A percentile compares a stretch with the other conserved stretches of the same genome.
Conservation (phyloP, 2,113 vertebrate genomes). For the Orientallactaga bullata region DNA sequence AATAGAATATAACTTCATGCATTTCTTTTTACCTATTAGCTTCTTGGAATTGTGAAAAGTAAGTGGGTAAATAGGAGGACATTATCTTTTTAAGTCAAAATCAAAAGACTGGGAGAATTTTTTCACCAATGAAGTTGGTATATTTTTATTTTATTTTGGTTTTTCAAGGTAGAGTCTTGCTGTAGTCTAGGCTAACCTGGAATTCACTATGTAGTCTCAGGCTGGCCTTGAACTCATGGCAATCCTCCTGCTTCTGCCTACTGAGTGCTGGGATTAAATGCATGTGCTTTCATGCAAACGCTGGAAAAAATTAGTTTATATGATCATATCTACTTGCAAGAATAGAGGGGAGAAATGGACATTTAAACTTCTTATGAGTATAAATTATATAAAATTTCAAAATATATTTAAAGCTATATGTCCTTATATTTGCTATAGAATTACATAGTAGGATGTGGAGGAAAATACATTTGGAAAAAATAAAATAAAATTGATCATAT, state of each 20-base stretch:
- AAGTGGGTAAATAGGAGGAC: not conserved
- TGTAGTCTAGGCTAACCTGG: too few species aligned
- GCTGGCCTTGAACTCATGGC: too few species aligned
- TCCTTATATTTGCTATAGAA: not conserved
- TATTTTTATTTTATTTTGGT: too few species aligned
- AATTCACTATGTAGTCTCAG: too few species aligned
- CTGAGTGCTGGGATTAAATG: too few species aligned
- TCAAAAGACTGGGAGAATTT: slow-evolving; percentile 23
- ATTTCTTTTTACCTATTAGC: not conserved
- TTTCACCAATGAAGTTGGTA: not conserved
- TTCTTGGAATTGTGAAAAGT: slow-evolving; percentile 24
- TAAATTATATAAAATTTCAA: not conserved
- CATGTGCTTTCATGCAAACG: too few species aligned
- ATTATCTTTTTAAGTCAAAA: slow-evolving; percentile 38
- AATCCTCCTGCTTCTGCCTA: too few species aligned
- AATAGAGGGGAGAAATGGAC: not conserved
- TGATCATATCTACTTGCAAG: not conserved
- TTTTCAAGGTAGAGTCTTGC: too few species aligned
- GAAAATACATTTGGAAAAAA: not conserved
- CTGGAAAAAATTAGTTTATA: not conserved
- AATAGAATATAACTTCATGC: not conserved
- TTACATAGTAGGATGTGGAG: not conserved
- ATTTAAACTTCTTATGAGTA: not conserved
- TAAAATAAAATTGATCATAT: not conserved
- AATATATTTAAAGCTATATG: slow-evolving; percentile 5